Evolutionary conservation across 1,140 invertebrate genomes (phyloP).

Genomic region (Cotesia chilonis): DNA sequence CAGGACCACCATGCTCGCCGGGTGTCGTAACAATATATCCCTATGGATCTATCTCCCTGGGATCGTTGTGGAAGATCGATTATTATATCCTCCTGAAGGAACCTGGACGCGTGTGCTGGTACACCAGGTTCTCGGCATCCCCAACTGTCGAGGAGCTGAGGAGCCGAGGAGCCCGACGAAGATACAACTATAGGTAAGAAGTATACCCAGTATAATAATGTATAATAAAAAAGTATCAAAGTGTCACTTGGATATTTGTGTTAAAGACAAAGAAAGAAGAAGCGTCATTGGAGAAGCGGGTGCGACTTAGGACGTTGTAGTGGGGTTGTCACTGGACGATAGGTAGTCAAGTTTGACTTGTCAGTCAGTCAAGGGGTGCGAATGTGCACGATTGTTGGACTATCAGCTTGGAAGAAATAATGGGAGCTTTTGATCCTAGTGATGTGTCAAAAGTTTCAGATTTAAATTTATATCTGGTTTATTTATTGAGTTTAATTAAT

Average conservation of each 20-base stretch:
- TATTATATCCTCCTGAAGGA: slow-evolving; percentile 57
- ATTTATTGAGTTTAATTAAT: neutral
- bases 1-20: slow-evolving; percentile 62
- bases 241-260: slow-evolving; percentile 3
- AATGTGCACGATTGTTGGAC: slow-evolving; percentile 25
- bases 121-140: neutral
- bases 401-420: no score
- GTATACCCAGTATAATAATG: neutral
- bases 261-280: slow-evolving; percentile 31
- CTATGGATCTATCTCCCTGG: slow-evolving; percentile 44
- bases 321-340: slow-evolving; percentile 35
- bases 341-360: slow-evolving; percentile 36
- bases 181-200: slow-evolving; percentile 3
- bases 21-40: slow-evolving; percentile 59
- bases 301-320: slow-evolving; percentile 26
- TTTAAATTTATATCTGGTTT: no score
- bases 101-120: slow-evolving; percentile 40
- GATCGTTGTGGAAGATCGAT: slow-evolving; percentile 53
- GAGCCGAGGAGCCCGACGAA: slow-evolving; percentile 9
- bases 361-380: slow-evolving; percentile 44
- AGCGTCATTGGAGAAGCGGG: slow-evolving; percentile 37
- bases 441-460: no score
- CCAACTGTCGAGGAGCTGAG: neutral
- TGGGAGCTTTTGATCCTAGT: no score
- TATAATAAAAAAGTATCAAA: slow-evolving; percentile 1